Evolutionary conservation across 2,888 invertebrate genomes (phyloP).

Genomic region (Sesia bembeciformis): DNA sequence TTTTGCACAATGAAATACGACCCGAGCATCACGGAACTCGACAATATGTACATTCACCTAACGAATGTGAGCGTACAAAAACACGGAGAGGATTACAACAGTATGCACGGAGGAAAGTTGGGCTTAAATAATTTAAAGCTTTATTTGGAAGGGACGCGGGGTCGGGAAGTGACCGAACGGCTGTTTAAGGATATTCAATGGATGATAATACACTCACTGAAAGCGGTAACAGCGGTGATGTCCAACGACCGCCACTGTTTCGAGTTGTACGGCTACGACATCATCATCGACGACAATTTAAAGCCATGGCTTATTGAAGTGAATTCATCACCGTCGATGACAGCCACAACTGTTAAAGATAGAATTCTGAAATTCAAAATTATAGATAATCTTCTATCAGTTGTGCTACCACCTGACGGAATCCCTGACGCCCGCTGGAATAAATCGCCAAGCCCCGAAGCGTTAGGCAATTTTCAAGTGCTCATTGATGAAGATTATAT

Average conservation of each 20-base stretch:
- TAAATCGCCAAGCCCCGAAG: conserved; percentile 81
- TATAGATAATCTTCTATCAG: conserved; percentile 91
- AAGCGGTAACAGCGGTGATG: conserved; percentile 92
- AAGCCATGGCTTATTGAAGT: conserved; percentile 96
- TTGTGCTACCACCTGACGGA: conserved; percentile 90
- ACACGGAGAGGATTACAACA: conserved; percentile 94
- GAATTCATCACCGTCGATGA: conserved; percentile 94
- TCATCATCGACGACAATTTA: conserved; percentile 92
- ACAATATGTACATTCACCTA: conserved; percentile 94
- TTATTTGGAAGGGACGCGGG: conserved; percentile 91
- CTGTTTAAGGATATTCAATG: conserved; percentile 91
- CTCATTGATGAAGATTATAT: conserved; percentile 85
- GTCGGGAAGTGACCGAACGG: conserved; percentile 87
- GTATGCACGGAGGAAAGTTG: conserved; percentile 94
- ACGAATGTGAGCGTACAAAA: conserved; percentile 98
- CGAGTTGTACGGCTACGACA: conserved; percentile 95
- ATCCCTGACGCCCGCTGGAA: conserved; percentile 91
- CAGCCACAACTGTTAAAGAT: conserved; percentile 94
- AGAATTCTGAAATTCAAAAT: conserved; percentile 93
- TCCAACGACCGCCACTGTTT: conserved; percentile 93
- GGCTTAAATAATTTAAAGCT: conserved; percentile 90
- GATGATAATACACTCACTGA: conserved; percentile 92
- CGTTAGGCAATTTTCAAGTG: conserved; percentile 86
- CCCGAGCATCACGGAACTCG: conserved; percentile 86
- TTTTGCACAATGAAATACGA: conserved; percentile 97